Base-by-base conservation (phyloP, 2,888 invertebrate species). In the Eremobia ochroleuca region DNA sequence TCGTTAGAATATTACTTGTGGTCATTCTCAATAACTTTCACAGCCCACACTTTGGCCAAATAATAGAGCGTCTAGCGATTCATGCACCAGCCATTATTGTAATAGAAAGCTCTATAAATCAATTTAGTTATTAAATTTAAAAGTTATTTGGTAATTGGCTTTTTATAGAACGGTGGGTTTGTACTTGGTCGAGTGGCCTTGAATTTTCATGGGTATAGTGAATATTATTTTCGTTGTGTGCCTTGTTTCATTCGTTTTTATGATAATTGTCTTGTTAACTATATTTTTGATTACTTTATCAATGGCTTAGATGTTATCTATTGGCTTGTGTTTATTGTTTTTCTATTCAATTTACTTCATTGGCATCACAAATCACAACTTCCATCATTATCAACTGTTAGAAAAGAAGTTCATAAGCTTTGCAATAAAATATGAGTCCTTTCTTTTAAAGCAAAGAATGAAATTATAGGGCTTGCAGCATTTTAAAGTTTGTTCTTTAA, bases 101-200 rank as follows among this genome's bases (percentile, higher is more conserved):
- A 64, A 73, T 59, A 85, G 85, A 85, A 83, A 83, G 82, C 66
- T 83, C 74, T 66, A 73, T 74, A 77, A 75, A 77, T 85, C 85
- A 85, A 85, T 83, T 81, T 85, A 40, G 77, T 74, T 34, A 71
- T 67, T 84, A 84, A 59, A 80, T 49, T 78, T 73, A 83, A 82
- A 83, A 79, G 43, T 43, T 81, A 81, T 81, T 81, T 28, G 72
- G 65, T 68, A 78, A 77, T 85, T 85, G 79, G 8, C 46, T 68
- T 73, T 85, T 85, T 81, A 31, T 77, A 58, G 87, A 76, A 74
- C 77, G 77, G 69, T 75, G 49, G 76, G 69, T 69, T 69, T 73
- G 59, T 77, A 64, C 59, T 85, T 49, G 28, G 0, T 65, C 4
- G 49, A 66, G 52, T 73, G 46, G 34, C 68, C 69, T 85, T 78